These are phyloP conservation scores for Cyanistes caeruleus DNA, from an alignment of 2,113 vertebrate species.

Conservation along the genomic window DNA sequence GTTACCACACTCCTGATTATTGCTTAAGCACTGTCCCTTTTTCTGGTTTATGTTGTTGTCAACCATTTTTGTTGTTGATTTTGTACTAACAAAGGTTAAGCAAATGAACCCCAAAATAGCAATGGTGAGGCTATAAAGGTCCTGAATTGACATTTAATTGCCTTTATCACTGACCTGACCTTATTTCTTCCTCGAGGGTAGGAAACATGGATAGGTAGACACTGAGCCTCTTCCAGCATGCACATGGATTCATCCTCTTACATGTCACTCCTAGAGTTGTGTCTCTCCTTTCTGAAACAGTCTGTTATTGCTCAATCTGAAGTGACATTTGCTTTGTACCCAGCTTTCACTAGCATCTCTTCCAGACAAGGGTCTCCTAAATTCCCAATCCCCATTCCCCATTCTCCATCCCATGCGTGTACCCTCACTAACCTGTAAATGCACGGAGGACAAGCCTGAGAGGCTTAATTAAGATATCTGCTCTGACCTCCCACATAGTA, in stretches of 20 bases:
- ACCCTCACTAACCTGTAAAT: not conserved
- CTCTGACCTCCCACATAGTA: not conserved
- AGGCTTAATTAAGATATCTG: not conserved
- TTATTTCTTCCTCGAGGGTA: not conserved
- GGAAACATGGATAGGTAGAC: not conserved
- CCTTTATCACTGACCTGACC: not conserved
- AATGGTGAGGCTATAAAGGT: not conserved
- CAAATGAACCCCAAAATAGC: not conserved
- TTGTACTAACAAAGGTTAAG: not conserved
- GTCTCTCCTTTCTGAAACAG: not conserved
- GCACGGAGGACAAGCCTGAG: not conserved
- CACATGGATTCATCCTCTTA: not conserved
- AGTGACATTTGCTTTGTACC: not conserved
- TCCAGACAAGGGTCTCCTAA: not conserved
- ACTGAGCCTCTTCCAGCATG: not conserved
- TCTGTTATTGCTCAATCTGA: not conserved
- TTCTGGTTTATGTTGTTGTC: not conserved
- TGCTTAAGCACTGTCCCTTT: not conserved
- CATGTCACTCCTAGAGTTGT: not conserved
- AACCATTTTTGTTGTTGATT: not conserved
- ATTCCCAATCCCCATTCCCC: not conserved
- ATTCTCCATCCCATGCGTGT: fast-evolving
- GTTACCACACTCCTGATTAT: not conserved
- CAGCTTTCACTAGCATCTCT: not conserved
- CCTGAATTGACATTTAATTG: not conserved